Percentiles rank a stretch among this genome's conserved stretches.
Evolutionary conservation across 2,888 invertebrate genomes (phyloP).

Genomic region (Epistrophe eligans): DNA sequence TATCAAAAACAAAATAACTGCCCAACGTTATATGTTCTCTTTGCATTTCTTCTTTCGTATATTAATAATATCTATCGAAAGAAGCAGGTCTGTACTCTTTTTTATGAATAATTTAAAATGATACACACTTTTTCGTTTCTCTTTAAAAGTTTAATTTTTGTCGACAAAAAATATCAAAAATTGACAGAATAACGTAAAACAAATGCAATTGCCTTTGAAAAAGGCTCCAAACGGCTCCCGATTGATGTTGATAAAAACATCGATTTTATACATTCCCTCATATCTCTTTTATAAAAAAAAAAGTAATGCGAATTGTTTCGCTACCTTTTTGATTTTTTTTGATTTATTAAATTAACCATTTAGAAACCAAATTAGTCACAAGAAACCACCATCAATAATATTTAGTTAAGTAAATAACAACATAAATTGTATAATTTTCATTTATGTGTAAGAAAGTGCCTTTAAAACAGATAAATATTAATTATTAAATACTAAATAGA

Average conservation of each 20-base stretch:
- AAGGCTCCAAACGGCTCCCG: slow-evolving; percentile 21
- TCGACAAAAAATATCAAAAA: too few relatives aligned
- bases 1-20: too few relatives aligned
- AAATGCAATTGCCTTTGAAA: slow-evolving; percentile 19
- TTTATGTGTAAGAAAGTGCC: slow-evolving; percentile 75
- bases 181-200: not conserved
- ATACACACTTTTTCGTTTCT: not conserved
- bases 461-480: slow-evolving; percentile 61
- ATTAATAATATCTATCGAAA: too few relatives aligned
- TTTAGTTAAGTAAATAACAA: slow-evolving; percentile 46
- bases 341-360: slow-evolving; percentile 36
- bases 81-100: too few relatives aligned
- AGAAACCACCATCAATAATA: slow-evolving; percentile 56
- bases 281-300: not conserved
- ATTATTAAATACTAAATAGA: slow-evolving; percentile 14
- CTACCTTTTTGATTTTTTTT: slow-evolving; percentile 26
- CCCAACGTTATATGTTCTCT: too few relatives aligned
- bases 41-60: too few relatives aligned
- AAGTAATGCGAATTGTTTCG: not conserved
- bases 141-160: not conserved
- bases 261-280: slow-evolving; percentile 63
- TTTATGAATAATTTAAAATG: too few relatives aligned
- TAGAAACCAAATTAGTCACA: slow-evolving; percentile 55
- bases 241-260: slow-evolving; percentile 15
- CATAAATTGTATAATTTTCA: slow-evolving; percentile 56